A percentile compares a stretch with the other conserved stretches of the same genome.
Evolutionary conservation across 2,888 invertebrate species (phyloP).

Genomic region (Sipha maydis): DNA sequence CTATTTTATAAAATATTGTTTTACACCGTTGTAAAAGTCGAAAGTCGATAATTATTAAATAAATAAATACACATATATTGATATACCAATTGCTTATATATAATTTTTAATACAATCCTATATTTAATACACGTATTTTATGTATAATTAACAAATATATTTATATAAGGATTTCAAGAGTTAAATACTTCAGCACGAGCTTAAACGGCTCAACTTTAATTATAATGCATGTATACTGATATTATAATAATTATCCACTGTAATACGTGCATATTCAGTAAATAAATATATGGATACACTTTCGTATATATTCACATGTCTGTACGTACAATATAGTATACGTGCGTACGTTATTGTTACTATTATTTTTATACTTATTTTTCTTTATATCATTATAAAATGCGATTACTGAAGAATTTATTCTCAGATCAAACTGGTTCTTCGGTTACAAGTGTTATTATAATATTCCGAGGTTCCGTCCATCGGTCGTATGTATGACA

Average conservation of each 20-base stretch:
- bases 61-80: too few relatives aligned
- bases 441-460: conserved; percentile 52
- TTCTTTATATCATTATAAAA: conserved; percentile 36
- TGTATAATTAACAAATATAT: background rate
- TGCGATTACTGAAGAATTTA: conserved; percentile 53
- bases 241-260: background rate
- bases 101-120: background rate
- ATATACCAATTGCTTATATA: background rate
- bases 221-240: background rate
- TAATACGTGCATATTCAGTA: background rate
- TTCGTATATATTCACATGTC: conserved; percentile 8
- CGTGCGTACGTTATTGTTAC: background rate
- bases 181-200: background rate
- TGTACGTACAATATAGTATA: background rate
- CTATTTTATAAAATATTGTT: background rate
- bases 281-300: background rate
- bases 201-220: background rate
- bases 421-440: conserved; percentile 52
- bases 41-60: too few relatives aligned
- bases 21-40: background rate
- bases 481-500: background rate
- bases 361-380: background rate
- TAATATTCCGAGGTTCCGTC: conserved; percentile 37
- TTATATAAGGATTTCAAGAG: background rate
- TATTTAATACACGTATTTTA: background rate